phyloP scores from a whole-genome alignment of 2,113 vertebrate species.

The Phalacrocorax aristotelis region DNA sequence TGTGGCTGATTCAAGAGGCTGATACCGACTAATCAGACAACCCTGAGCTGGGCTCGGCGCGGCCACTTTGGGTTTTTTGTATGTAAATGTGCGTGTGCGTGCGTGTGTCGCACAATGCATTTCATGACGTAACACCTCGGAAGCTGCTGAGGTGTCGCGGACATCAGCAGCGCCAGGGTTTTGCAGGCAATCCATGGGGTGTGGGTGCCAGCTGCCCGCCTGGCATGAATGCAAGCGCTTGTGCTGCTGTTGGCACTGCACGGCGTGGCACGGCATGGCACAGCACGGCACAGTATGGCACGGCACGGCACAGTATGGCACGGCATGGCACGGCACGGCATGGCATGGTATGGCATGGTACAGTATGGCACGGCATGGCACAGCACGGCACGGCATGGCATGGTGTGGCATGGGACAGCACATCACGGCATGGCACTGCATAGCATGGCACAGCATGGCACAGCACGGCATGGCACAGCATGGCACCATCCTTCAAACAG shows the following conservation, averaged over 20 bases:
- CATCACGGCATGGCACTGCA: too few species aligned
- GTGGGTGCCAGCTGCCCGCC: background rate
- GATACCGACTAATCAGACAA: background rate
- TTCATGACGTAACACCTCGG: too few species aligned
- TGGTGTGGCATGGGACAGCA: too few species aligned
- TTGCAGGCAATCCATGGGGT: background rate
- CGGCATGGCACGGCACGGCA: rapidly evolving
- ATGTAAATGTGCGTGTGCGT: rapidly evolving
- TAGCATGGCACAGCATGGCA: background rate
- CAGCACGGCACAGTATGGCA: rapidly evolving
- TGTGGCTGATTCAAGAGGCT: background rate
- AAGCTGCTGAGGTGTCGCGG: background rate
- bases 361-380: rapidly evolving
- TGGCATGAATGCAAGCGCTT: rapidly evolving
- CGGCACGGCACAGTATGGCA: rapidly evolving
- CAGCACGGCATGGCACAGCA: too few species aligned
- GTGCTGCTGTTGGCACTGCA: background rate
- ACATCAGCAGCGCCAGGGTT: rapidly evolving
- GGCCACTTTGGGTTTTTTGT: rapidly evolving
- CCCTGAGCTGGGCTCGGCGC: background rate
- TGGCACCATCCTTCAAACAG: background rate
- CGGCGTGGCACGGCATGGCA: background rate
- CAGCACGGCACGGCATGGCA: background rate
- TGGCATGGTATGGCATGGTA: rapidly evolving
- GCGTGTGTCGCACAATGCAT: too few species aligned